These are phyloP conservation scores for Cisticola juncidis DNA, from an alignment of 2,113 vertebrate genomes.

Conservation along the genomic window DNA sequence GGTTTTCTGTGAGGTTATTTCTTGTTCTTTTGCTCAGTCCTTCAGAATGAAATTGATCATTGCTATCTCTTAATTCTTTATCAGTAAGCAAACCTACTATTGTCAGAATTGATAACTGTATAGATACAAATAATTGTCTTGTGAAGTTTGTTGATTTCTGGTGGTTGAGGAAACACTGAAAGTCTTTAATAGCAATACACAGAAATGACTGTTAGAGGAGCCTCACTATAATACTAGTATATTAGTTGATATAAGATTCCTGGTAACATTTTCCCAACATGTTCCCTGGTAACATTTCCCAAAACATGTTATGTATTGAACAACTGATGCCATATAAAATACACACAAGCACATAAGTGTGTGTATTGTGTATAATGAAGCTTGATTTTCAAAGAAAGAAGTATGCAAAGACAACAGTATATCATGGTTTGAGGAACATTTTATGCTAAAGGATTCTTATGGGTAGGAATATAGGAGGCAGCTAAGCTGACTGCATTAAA, in stretches of 20 bases:
- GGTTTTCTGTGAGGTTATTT: neutral
- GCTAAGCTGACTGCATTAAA: neutral
- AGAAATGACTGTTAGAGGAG: neutral
- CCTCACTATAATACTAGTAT: neutral
- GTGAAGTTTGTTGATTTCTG: neutral
- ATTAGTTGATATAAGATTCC: neutral
- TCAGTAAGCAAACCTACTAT: neutral
- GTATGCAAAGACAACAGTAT: neutral
- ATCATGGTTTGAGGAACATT: neutral
- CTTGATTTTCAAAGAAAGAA: neutral
- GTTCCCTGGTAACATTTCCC: too few relatives aligned
- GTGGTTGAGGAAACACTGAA: neutral
- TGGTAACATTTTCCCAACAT: neutral
- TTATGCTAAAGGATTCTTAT: neutral
- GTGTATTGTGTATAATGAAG: fast-evolving
- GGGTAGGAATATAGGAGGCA: neutral
- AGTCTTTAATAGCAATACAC: neutral
- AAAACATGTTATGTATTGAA: neutral
- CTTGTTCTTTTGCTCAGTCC: neutral
- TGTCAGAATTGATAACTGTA: neutral
- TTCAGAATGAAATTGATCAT: neutral
- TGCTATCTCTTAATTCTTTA: neutral
- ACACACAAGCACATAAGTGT: fast-evolving
- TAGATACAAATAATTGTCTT: neutral
- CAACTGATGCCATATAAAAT: neutral